phyloP scores from a whole-genome alignment of 1,140 invertebrate genomes.

The Ooceraea biroi region DNA sequence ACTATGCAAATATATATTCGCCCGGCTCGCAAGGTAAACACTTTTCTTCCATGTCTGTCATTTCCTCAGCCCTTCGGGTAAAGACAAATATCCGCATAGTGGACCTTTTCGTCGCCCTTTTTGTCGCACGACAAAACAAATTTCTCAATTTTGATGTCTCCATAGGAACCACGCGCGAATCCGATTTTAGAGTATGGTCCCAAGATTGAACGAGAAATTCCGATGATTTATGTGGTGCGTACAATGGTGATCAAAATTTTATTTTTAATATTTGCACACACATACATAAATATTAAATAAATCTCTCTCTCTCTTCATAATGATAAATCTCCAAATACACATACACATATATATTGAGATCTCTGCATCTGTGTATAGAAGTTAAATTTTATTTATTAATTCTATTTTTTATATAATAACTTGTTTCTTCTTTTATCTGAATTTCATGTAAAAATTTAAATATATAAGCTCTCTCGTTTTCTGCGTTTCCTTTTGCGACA shows the following conservation, averaged over 20 bases:
- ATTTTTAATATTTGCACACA: constrained; percentile 23
- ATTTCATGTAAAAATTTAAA: constrained; percentile 20
- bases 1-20: constrained; percentile 62
- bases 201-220: constrained; percentile 6
- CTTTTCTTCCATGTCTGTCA: constrained; percentile 45
- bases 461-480: constrained; percentile 8
- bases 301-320: background rate
- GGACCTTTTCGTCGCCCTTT: constrained; percentile 27
- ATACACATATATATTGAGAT: background rate
- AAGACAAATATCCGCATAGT: constrained; percentile 45
- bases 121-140: constrained; percentile 47
- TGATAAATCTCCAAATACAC: background rate
- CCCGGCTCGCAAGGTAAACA: constrained; percentile 48
- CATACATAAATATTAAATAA: background rate
- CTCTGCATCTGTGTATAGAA: background rate
- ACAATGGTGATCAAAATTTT: background rate
- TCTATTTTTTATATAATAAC: background rate
- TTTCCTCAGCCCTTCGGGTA: background rate
- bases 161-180: background rate
- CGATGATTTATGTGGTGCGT: background rate
- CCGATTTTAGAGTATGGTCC: background rate
- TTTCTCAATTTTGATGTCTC: constrained; percentile 59
- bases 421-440: background rate
- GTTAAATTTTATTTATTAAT: constrained; percentile 1
- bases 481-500: constrained; percentile 7